These are phyloP conservation scores for Ceratoteleas bidentatus DNA, from an alignment of 1,140 invertebrate genomes.

Conservation along the genomic window DNA sequence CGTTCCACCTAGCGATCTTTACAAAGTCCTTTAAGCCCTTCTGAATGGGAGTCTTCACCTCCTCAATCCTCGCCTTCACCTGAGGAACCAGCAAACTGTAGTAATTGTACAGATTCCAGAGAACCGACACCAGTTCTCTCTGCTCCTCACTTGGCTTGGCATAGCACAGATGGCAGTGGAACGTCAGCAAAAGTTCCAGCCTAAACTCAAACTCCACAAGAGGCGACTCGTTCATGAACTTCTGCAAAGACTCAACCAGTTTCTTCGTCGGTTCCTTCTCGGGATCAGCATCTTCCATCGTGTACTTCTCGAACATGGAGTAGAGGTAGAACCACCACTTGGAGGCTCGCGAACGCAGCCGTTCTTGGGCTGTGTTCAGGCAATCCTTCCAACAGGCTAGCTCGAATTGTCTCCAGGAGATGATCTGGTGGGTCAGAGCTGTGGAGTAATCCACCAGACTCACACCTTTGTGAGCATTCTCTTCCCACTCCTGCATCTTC, in stretches of 20 bases:
- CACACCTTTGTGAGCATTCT: conserved; percentile 92
- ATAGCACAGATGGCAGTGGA: conserved; percentile 88
- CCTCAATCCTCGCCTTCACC: conserved; percentile 85
- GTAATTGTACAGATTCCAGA: conserved; percentile 94
- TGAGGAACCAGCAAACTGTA: conserved; percentile 89
- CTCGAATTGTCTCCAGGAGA: conserved; percentile 96
- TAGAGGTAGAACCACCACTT: conserved; percentile 97
- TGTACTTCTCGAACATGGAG: conserved; percentile 83
- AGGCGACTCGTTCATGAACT: conserved; percentile 92
- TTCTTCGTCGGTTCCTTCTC: conserved; percentile 67
- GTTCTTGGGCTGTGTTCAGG: conserved; percentile 84
- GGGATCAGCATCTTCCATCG: conserved; percentile 38
- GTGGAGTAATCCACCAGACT: conserved; percentile 88
- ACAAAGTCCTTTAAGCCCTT: conserved; percentile 96
- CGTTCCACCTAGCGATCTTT: conserved; percentile 97
- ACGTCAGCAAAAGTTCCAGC: conserved; percentile 89
- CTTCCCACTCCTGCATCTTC: conserved; percentile 95
- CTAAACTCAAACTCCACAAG: conserved; percentile 92
- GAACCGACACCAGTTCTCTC: conserved; percentile 84
- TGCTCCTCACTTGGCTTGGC: conserved; percentile 78
- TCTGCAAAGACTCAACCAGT: conserved; percentile 84
- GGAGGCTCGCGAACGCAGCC: conserved; percentile 84
- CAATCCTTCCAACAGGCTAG: conserved; percentile 92
- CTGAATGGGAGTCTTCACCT: conserved; percentile 89
- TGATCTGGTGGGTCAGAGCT: conserved; percentile 89